Conservation (phyloP, 1,140 invertebrate genomes). For the Meloidogyne hapla region DNA sequence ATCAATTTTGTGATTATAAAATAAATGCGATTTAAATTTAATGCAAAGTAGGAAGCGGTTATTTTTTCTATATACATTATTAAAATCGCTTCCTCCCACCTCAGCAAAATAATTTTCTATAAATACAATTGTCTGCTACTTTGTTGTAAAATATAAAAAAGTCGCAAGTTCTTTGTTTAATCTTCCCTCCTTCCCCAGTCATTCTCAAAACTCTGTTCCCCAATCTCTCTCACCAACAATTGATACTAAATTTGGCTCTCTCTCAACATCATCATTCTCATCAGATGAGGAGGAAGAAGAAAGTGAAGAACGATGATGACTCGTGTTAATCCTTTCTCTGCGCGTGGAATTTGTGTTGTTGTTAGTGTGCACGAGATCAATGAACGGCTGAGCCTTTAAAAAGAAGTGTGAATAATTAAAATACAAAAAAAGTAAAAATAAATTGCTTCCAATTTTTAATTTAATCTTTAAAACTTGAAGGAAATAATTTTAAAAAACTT, state of each 20-base stretch:
- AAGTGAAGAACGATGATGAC: neutral
- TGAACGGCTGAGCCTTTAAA: slow-evolving; percentile 12
- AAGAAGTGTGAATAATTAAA: slow-evolving; percentile 3
- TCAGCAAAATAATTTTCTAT: neutral
- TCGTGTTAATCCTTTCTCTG: neutral
- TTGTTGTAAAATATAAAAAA: neutral
- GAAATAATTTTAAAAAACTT: neutral
- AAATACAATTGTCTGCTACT: too few species aligned
- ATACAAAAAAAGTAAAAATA: neutral
- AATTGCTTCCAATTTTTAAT: neutral
- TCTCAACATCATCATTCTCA: neutral
- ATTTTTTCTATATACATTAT: neutral
- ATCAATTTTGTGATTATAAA: neutral
- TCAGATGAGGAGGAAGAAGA: slow-evolving; percentile 5
- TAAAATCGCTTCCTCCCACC: neutral
- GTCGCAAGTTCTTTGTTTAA: neutral
- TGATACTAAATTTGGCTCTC: neutral
- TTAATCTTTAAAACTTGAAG: neutral
- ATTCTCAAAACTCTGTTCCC: neutral
- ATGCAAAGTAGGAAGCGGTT: too few species aligned
- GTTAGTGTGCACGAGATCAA: neutral
- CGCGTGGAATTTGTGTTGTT: neutral
- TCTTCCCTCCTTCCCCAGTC: neutral
- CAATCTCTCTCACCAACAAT: neutral
- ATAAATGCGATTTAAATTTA: too few species aligned